phyloP scores from a whole-genome alignment of 1,140 invertebrate genomes.

The Eumaeus atala region DNA sequence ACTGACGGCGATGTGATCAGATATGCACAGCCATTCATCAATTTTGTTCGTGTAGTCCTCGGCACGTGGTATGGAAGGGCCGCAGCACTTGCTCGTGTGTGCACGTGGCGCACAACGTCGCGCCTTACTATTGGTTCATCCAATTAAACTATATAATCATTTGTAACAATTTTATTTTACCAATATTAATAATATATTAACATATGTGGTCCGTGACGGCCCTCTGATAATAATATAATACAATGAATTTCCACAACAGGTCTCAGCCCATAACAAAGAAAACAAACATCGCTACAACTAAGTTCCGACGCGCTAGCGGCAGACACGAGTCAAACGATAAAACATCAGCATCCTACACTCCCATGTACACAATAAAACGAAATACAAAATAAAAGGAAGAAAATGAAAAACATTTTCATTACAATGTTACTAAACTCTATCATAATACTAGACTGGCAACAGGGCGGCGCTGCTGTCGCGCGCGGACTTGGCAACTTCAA shows the following conservation, averaged over 20 bases:
- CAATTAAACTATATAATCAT: constrained; percentile 42
- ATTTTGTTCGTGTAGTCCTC: too few species aligned
- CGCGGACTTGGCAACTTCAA: background rate
- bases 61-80: too few species aligned
- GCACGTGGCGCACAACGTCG: too few species aligned
- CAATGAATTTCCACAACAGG: constrained; percentile 67
- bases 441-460: constrained; percentile 31
- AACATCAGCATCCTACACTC: constrained; percentile 33
- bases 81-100: too few species aligned
- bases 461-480: constrained; percentile 29
- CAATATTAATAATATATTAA: constrained; percentile 74
- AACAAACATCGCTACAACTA: constrained; percentile 55
- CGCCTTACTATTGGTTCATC: too few species aligned
- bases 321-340: constrained; percentile 38
- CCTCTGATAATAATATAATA: constrained; percentile 69
- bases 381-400: constrained; percentile 49
- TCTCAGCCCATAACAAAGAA: constrained; percentile 65
- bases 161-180: constrained; percentile 73
- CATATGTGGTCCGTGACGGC: constrained; percentile 68
- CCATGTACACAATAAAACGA: constrained; percentile 47
- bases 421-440: constrained; percentile 50
- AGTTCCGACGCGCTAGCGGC: constrained; percentile 26
- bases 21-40: too few species aligned
- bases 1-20: too few species aligned
- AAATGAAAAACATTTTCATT: constrained; percentile 51